Base-by-base conservation (phyloP, 1,140 invertebrate species). In the Drosophila jambulina region DNA sequence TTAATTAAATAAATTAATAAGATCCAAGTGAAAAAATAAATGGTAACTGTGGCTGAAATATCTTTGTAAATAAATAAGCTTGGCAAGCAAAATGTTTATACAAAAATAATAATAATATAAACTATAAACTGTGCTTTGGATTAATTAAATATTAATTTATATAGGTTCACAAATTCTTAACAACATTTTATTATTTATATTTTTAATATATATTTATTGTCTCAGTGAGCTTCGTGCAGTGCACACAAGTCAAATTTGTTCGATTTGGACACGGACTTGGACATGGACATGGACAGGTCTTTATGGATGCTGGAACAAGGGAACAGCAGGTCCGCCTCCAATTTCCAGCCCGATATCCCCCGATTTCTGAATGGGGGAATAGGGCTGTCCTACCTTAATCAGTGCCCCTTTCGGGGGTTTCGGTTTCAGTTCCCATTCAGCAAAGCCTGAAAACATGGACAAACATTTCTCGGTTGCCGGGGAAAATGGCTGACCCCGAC, bases 401-500 rank as follows among this genome's bases (percentile, higher is more conserved):
- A 59, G 69, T 71, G 48, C 67, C 67, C 67, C 67, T 70, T 38
- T 70, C 62, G 34, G 48, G 45, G 63, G 8, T 36, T 34, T 23
- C 51, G 9, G 8, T 23, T 21, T 32, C 45, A 9, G 23, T 25
- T 49, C 25, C 17, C 67, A 70, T 70, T 70, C 38, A 23, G 21
- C 67, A 70, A 53, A 70, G 36, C 67, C 67, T 53, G 38, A 70
- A 70, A 69, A 70, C 48, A 70, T 59, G 51, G 38, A 23, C 69
- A 72, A 72, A 72, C 69, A 72, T 72, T 72, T 70, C 27, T 72
- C 53, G 45, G 69, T 72, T 72, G 69, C 69, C 40, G 42, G 65
- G 64, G 68, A 29, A 71, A 71, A 71, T 48, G 53, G 29, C 34
- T 72, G 67, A 72, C 67, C 69, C 69, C 65, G 67, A 72, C 67